Evolutionary conservation across 2,797 vertebrate species (phyloP).

Genomic region (Phaenicophaeus curvirostris): DNA sequence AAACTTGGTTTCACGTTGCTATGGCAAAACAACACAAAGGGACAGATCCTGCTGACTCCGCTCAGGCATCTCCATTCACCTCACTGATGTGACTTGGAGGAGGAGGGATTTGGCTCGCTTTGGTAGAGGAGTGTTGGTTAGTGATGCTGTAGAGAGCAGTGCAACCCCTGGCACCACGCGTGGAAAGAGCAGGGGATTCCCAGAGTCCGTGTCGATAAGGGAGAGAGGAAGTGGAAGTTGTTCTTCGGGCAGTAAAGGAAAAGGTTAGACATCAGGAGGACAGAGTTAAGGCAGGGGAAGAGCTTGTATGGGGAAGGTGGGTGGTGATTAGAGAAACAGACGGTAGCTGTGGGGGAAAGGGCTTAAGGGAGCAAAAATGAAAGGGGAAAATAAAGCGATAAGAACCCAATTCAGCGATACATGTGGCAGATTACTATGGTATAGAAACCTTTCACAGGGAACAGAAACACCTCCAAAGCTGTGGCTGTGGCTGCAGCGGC

Average conservation of each 20-base stretch:
- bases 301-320: neutral
- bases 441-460: neutral
- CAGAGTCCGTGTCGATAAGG: neutral
- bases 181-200: conserved; percentile 26
- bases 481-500: neutral
- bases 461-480: neutral
- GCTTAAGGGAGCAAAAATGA: neutral
- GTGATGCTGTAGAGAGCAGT: neutral
- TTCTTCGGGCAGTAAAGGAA: conserved; percentile 41
- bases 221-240: conserved; percentile 60
- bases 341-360: neutral
- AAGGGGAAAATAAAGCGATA: neutral
- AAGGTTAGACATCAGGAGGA: conserved; percentile 34
- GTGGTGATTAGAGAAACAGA: conserved; percentile 6
- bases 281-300: conserved; percentile 12
- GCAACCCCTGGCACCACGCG: neutral
- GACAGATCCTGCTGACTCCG: neutral
- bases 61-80: neutral
- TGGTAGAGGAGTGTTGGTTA: neutral
- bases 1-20: conserved; percentile 46
- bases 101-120: neutral
- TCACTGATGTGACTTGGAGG: neutral
- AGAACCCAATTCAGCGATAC: neutral
- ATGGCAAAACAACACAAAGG: conserved; percentile 59
- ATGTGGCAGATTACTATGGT: neutral